These are phyloP conservation scores for Hypanus sabinus DNA, from an alignment of 2,113 vertebrate species.

Conservation along the genomic window DNA sequence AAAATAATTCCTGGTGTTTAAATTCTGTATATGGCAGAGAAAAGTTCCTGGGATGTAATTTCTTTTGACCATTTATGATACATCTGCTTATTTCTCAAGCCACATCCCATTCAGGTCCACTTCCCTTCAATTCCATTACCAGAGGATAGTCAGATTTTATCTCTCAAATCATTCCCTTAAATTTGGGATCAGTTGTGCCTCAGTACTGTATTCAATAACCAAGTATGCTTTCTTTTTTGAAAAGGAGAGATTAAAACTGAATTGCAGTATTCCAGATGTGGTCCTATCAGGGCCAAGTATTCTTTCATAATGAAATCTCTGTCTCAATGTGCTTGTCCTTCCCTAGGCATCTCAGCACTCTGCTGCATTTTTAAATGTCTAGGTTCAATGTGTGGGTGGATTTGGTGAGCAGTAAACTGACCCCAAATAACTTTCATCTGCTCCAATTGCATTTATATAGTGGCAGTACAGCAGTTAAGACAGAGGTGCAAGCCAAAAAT, in stretches of 20 bases:
- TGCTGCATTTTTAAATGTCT: not conserved
- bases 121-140: not conserved
- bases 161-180: not conserved
- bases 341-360: not conserved
- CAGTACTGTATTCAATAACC: not conserved
- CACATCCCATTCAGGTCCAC: too few relatives aligned
- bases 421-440: not conserved
- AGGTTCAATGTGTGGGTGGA: not conserved
- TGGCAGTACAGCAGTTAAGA: too few relatives aligned
- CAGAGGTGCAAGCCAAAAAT: too few relatives aligned
- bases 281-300: not conserved
- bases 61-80: not conserved
- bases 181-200: not conserved
- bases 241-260: not conserved
- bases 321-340: not conserved
- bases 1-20: not conserved
- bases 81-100: not conserved
- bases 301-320: not conserved
- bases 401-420: not conserved
- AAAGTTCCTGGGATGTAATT: not conserved
- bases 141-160: not conserved
- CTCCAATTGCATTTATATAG: too few relatives aligned
- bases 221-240: not conserved
- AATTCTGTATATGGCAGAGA: not conserved
- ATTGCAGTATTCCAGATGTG: conserved; percentile 19